Conservation (phyloP, 2,113 vertebrate genomes). For the Phocoena phocoena region DNA sequence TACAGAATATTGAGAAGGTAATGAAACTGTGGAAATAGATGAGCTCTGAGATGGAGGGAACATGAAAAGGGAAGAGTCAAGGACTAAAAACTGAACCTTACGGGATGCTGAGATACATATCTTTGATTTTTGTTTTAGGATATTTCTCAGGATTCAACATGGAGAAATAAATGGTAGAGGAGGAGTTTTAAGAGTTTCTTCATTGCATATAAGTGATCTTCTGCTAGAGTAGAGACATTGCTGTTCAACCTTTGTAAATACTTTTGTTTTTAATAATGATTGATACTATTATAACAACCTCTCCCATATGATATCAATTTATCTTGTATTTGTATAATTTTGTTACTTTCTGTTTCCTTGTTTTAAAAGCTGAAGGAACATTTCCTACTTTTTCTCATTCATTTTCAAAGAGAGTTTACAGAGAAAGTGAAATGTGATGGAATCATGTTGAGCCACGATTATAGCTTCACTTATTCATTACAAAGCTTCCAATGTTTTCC, state of each 20-base stretch:
- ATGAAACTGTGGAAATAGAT: not conserved
- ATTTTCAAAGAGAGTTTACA: slow-evolving; percentile 46
- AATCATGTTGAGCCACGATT: slow-evolving; percentile 31
- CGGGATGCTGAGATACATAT: not conserved
- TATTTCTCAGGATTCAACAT: not conserved
- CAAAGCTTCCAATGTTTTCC: slow-evolving; percentile 4
- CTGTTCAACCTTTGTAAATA: not conserved
- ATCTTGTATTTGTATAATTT: not conserved
- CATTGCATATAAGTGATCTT: not conserved
- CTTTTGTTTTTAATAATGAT: slow-evolving; percentile 5
- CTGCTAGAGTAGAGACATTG: not conserved
- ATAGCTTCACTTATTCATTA: slow-evolving; percentile 44
- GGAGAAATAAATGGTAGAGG: not conserved
- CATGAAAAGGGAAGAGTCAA: not conserved
- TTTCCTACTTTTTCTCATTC: slow-evolving; percentile 38
- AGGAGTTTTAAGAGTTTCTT: not conserved
- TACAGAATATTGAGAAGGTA: not conserved
- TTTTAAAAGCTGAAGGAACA: slow-evolving; percentile 40
- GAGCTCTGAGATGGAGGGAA: not conserved
- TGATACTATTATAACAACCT: not conserved
- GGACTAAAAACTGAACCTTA: not conserved
- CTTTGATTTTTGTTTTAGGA: not conserved
- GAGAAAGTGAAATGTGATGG: slow-evolving; percentile 67
- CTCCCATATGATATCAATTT: not conserved
- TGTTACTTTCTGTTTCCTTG: slow-evolving; percentile 19